These are phyloP conservation scores for Channa striata DNA, from an alignment of 2,797 vertebrate species.

Conservation along the genomic window DNA sequence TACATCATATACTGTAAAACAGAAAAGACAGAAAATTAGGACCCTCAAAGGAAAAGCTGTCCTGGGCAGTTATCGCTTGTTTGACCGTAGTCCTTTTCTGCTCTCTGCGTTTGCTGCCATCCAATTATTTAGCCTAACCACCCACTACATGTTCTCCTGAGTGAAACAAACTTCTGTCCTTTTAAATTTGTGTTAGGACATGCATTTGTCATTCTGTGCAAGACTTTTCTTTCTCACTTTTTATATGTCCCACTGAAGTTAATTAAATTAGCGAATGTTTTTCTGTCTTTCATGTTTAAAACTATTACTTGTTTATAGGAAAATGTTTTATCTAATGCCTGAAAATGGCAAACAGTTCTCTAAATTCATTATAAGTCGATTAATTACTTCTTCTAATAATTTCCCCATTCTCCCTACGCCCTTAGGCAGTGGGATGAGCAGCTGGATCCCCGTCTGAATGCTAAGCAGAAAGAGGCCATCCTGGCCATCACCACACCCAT, in stretches of 20 bases:
- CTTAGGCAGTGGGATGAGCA: constrained; percentile 98
- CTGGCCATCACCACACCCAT: constrained; percentile 97
- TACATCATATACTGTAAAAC: neutral
- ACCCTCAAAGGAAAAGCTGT: neutral
- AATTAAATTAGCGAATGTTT: constrained; percentile 15
- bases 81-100: neutral
- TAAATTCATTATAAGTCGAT: neutral
- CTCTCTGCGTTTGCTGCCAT: neutral
- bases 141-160: neutral
- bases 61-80: neutral
- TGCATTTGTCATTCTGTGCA: constrained; percentile 4
- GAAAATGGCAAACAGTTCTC: neutral
- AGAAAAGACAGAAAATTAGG: neutral
- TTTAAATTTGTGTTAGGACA: neutral
- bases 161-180: neutral
- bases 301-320: neutral
- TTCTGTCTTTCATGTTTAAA: neutral
- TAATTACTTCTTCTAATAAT: constrained; percentile 13
- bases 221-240: neutral
- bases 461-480: constrained; percentile 99
- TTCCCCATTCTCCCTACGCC: constrained; percentile 8
- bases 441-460: constrained; percentile 97
- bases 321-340: constrained; percentile 1
- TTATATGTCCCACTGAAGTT: constrained; percentile 20
- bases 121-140: neutral